Conservation (phyloP, 1,140 invertebrate genomes). For the Anoplolepis gracilipes region DNA sequence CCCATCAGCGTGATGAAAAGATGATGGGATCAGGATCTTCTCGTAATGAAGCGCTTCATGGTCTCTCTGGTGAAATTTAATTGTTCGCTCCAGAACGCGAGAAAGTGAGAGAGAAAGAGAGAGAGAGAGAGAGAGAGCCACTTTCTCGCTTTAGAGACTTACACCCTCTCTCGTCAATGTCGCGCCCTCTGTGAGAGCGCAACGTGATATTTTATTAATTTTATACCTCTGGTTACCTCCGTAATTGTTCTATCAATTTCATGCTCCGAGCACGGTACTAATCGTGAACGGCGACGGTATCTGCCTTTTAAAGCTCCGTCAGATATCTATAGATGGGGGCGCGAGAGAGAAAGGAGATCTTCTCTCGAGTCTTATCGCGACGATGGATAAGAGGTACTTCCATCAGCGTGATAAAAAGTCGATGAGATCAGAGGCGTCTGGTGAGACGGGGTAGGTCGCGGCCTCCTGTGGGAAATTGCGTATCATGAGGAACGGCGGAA, state of each 20-base stretch:
- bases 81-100: conserved; percentile 41
- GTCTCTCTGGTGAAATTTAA: conserved; percentile 58
- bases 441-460: conserved; percentile 60
- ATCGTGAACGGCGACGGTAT: neutral
- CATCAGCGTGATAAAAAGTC: conserved; percentile 63
- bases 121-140: neutral
- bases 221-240: conserved; percentile 38
- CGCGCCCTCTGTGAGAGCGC: neutral
- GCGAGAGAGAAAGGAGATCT: neutral
- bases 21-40: conserved; percentile 56
- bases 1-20: conserved; percentile 58
- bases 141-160: neutral
- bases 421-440: conserved; percentile 59
- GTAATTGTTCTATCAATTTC: conserved; percentile 55
- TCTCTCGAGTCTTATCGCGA: conserved; percentile 48
- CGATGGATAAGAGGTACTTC: conserved; percentile 48
- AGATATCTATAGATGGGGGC: neutral
- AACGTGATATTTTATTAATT: conserved; percentile 56
- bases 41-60: conserved; percentile 58
- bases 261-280: conserved; percentile 20
- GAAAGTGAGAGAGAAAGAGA: neutral
- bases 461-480: conserved; percentile 66
- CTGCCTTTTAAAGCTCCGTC: conserved; percentile 27
- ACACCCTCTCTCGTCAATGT: conserved; percentile 35
- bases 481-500: conserved; percentile 62